phyloP scores from a whole-genome alignment of 1,140 invertebrate genomes.

The Bombus confusus region DNA sequence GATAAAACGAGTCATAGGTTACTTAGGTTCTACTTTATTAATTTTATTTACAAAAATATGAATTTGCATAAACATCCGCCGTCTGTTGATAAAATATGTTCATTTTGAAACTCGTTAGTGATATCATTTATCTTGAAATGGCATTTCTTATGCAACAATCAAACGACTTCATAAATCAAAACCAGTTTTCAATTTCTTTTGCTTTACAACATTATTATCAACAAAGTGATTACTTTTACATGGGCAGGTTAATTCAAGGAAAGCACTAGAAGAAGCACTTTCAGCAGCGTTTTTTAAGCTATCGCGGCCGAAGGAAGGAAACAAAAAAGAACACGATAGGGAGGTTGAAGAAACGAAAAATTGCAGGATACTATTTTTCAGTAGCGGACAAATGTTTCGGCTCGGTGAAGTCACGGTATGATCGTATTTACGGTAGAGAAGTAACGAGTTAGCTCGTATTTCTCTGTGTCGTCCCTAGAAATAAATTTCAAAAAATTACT shows the following conservation, averaged over 20 bases:
- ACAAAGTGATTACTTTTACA: neutral
- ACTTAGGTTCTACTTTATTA: too few species aligned
- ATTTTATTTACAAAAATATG: too few species aligned
- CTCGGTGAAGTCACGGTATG: constrained; percentile 45
- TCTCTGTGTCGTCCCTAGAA: constrained; percentile 42
- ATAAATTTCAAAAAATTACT: constrained; percentile 58
- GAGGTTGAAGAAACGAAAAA: constrained; percentile 17
- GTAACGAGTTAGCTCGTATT: constrained; percentile 57
- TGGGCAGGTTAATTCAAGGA: neutral
- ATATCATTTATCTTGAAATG: too few species aligned
- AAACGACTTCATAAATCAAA: too few species aligned
- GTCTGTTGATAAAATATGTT: too few species aligned
- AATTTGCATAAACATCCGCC: too few species aligned
- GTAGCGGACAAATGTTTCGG: constrained; percentile 27
- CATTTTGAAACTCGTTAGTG: too few species aligned
- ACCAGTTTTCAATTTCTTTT: neutral
- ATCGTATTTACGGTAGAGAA: constrained; percentile 61
- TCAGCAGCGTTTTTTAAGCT: neutral
- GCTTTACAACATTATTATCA: neutral
- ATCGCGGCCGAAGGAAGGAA: neutral
- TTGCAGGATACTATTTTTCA: constrained; percentile 40
- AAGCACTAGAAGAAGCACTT: constrained; percentile 1
- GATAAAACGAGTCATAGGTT: too few species aligned
- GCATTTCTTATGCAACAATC: too few species aligned
- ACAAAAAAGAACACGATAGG: neutral